Base-by-base conservation (phyloP, 2,888 invertebrate genomes). In the Drosophila parthenogenetica region DNA sequence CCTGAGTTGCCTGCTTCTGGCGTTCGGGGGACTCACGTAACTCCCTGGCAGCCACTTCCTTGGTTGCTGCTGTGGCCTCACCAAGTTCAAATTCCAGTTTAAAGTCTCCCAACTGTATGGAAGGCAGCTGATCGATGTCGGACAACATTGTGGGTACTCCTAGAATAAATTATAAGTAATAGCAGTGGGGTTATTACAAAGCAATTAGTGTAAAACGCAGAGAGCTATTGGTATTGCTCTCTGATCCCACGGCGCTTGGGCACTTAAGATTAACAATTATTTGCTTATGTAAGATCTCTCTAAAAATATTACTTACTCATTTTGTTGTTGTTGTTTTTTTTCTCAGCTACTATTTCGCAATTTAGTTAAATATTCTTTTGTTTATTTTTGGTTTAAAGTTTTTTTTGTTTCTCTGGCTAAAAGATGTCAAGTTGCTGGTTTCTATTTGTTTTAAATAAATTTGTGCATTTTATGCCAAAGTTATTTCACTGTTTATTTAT, bases 61-160 rank as follows among this genome's bases (percentile, higher is more conserved):
- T 93, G 17, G 95, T 93, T 54, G 95, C 94, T 5, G 94, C 93
- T 13, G 93, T 91, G 0, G 95, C 94, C 37, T 95, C 94, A 0
- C 94, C 95, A 62, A 96, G 91, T 89, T 97, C 97, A 77, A 97
- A 94, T 72, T 90, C 78, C 25, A 92, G 70, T 48, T 69, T 83
- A 35, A 69, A 91, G 78, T 94, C 94, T 1, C 96, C 96, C 43
- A 96, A 91, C 91, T 95, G 94, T 39, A 97, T 92, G 1, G 93
- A 93, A 7, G 96, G 96, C 69, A 96, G 87, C 76, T 94, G 93
- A 16, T 94, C 94, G 89, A 96, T 92, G 57, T 95, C 95, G 45
- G 96, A 96, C 89, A 96, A 92, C 95, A 96, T 95, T 64, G 95
- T 95, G 79, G 94, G 94, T 65, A 94, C 93, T 92, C 94, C 95